phyloP scores from a whole-genome alignment of 2,113 vertebrate species.

The Rana temporaria region DNA sequence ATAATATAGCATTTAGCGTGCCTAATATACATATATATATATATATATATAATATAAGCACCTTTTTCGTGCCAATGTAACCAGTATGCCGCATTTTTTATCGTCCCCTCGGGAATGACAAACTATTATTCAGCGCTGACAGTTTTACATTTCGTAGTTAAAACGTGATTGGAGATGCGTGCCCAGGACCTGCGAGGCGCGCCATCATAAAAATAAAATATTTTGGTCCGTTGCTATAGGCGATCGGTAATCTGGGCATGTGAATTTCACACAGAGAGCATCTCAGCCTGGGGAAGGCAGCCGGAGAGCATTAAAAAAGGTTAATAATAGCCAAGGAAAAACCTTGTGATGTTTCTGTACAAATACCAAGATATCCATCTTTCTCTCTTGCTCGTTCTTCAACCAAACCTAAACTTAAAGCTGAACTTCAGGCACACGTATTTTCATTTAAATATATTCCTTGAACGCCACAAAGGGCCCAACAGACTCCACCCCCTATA shows the following conservation, averaged over 20 bases:
- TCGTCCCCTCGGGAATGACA: neutral
- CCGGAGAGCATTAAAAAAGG: neutral
- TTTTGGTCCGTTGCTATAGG: conserved; percentile 46
- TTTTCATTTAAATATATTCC: too few relatives aligned
- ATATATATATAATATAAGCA: neutral
- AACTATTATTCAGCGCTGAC: neutral
- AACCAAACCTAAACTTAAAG: too few relatives aligned
- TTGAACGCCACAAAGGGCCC: too few relatives aligned
- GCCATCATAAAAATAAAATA: conserved; percentile 31
- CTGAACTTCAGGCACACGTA: too few relatives aligned
- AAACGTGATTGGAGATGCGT: neutral
- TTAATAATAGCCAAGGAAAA: conserved; percentile 28
- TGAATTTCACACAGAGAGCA: conserved; percentile 17
- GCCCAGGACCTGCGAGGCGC: neutral
- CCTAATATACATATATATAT: too few relatives aligned
- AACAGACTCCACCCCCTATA: too few relatives aligned
- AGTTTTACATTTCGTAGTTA: neutral
- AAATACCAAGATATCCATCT: conserved; percentile 8
- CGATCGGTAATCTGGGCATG: conserved; percentile 3
- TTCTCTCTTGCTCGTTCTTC: too few relatives aligned
- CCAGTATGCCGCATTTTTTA: neutral
- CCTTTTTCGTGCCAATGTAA: neutral
- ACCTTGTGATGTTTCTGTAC: conserved; percentile 9
- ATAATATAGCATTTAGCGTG: too few relatives aligned
- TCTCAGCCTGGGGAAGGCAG: conserved; percentile 1